phyloP scores from a whole-genome alignment of 2,888 invertebrate species.

The Aphrophora alni region DNA sequence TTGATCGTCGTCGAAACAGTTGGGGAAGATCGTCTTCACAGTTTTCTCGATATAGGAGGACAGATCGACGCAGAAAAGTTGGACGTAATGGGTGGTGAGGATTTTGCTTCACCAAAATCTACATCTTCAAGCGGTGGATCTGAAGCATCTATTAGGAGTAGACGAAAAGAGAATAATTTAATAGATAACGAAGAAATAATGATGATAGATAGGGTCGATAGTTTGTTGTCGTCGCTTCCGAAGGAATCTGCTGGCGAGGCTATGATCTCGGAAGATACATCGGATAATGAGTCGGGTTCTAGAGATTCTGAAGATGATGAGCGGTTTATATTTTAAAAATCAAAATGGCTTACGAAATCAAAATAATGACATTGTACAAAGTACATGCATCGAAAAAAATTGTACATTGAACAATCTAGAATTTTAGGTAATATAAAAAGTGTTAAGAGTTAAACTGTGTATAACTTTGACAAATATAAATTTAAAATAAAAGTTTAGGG shows the following conservation, averaged over 20 bases:
- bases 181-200: constrained; percentile 44
- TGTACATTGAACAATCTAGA: too few species aligned
- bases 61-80: constrained; percentile 45
- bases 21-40: constrained; percentile 43
- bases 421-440: neutral
- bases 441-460: neutral
- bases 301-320: constrained; percentile 42
- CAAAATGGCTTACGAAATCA: neutral
- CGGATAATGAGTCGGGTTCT: constrained; percentile 49
- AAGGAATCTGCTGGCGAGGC: constrained; percentile 53
- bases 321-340: neutral
- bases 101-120: constrained; percentile 38
- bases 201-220: constrained; percentile 47
- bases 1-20: constrained; percentile 48
- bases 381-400: too few species aligned
- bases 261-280: constrained; percentile 54
- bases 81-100: constrained; percentile 38
- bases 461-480: neutral
- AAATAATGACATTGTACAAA: too few species aligned
- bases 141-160: constrained; percentile 33
- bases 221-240: constrained; percentile 40
- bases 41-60: constrained; percentile 44
- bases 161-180: constrained; percentile 15
- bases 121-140: constrained; percentile 37
- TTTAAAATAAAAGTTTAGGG: neutral